Evolutionary conservation across 2,888 invertebrate genomes (phyloP), one percentile per base, ranked within the genome.

Genomic region (Agrypnus murinus): DNA sequence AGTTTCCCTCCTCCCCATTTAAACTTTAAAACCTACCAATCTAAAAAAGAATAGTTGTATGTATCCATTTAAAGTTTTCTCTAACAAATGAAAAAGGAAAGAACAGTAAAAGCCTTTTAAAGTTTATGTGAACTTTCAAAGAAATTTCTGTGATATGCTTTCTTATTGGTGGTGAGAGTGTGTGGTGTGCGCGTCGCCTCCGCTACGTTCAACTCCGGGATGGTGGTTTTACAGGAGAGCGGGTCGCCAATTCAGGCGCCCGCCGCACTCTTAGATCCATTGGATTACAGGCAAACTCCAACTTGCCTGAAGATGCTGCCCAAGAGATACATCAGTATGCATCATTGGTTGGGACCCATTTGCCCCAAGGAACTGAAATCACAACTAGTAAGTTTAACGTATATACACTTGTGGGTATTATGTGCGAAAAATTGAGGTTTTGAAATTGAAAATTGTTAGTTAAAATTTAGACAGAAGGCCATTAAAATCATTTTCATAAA

Each of bases 271-370:
- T 80, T 86, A 77, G 90, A 90, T 77, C 90, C 91, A 77, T 87
- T 95, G 84, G 94, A 95, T 86, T 94, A 94, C 86, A 92, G 93
- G 82, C 94, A 94, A 86, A 91, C 93, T 79, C 92, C 93, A 81
- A 92, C 93, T 82, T 93, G 94, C 80, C 89, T 95, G 86, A 96
- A 96, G 91, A 92, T 95, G 89, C 90, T 95, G 87, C 94, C 95
- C 83, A 95, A 95, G 88, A 90, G 95, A 83, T 95, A 93, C 87
- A 94, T 95, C 86, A 95, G 94, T 88, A 90, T 95, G 85, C 96
- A 96, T 86, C 94, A 95, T 87, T 95, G 95, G 94, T 88, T 95
- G 84, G 93, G 95, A 83, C 95, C 95, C 77, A 90, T 93, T 77
- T 90, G 86, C 88, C 87, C 90, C 84, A 94, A 94, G 89, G 94